Evolutionary conservation across 1,140 invertebrate species (phyloP).

Genomic region (Cydia splendana): DNA sequence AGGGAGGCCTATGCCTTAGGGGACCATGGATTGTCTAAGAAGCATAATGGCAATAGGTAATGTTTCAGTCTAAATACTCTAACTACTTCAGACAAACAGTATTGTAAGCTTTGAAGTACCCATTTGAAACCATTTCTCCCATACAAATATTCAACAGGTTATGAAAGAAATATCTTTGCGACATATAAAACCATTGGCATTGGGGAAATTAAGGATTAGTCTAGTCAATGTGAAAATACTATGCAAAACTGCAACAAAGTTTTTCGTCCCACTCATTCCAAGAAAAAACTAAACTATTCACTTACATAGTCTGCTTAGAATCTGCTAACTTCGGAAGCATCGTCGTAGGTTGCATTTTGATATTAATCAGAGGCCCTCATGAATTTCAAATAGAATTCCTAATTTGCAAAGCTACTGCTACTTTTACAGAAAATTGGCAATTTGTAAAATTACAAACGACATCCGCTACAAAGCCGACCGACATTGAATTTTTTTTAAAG

Average conservation of each 20-base stretch:
- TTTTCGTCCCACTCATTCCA: constrained; percentile 36
- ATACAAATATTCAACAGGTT: constrained; percentile 37
- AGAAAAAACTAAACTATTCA: constrained; percentile 39
- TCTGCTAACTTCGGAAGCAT: constrained; percentile 70
- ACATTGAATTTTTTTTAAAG: constrained; percentile 43
- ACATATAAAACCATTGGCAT: not conserved
- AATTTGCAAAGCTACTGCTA: constrained; percentile 40
- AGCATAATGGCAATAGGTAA: no score
- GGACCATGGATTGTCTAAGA: no score
- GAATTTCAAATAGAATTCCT: constrained; percentile 42
- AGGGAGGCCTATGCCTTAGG: not conserved
- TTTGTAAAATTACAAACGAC: constrained; percentile 47
- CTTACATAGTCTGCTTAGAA: constrained; percentile 75
- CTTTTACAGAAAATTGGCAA: constrained; percentile 47
- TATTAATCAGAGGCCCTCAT: constrained; percentile 46
- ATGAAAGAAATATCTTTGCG: constrained; percentile 15
- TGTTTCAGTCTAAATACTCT: no score
- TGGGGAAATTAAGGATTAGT: not conserved
- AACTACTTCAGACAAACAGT: no score
- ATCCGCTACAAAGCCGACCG: constrained; percentile 52
- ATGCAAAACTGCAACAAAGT: not conserved
- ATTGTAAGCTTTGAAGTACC: no score
- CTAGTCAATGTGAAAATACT: not conserved
- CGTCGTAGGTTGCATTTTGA: constrained; percentile 64
- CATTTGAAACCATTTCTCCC: not conserved